Conservation (phyloP, 1,140 invertebrate genomes). For the Yoshiicerus persimilis region DNA sequence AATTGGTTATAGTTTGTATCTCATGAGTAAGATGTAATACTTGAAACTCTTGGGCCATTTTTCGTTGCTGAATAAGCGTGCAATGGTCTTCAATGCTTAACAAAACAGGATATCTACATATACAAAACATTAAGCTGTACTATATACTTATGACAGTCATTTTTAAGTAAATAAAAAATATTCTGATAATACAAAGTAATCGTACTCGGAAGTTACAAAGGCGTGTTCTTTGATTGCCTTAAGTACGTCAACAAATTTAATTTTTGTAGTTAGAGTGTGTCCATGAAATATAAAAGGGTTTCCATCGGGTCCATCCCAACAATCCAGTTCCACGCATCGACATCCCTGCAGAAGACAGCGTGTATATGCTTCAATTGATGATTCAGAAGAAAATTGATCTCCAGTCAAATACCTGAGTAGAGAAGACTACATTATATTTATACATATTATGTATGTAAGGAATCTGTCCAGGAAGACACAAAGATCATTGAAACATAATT, state of each 20-base stretch:
- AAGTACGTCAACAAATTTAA: slow-evolving; percentile 93
- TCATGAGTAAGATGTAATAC: too few relatives aligned
- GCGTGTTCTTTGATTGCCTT: slow-evolving; percentile 95
- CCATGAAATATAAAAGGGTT: slow-evolving; percentile 95
- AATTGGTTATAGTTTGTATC: too few relatives aligned
- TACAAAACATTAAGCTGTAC: background rate
- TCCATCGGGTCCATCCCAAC: slow-evolving; percentile 96
- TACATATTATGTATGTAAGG: too few relatives aligned
- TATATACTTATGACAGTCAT: background rate
- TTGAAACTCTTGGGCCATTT: slow-evolving; percentile 88
- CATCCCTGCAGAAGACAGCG: slow-evolving; percentile 89
- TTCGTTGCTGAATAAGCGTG: slow-evolving; percentile 88
- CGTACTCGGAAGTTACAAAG: slow-evolving; percentile 84
- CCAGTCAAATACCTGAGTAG: slow-evolving; percentile 84
- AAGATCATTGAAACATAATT: too few relatives aligned
- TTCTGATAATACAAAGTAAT: too few relatives aligned
- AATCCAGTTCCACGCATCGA: slow-evolving; percentile 94
- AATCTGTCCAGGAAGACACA: too few relatives aligned
- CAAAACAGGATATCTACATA: slow-evolving; percentile 84
- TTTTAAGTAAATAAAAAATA: background rate
- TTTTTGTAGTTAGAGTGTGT: slow-evolving; percentile 94
- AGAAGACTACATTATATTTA: too few relatives aligned
- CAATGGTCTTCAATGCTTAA: slow-evolving; percentile 99
- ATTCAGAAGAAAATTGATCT: slow-evolving; percentile 95
- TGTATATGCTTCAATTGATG: slow-evolving; percentile 93